Evolutionary conservation across 1,140 invertebrate genomes (phyloP).

Genomic region (Papilio polytes): DNA sequence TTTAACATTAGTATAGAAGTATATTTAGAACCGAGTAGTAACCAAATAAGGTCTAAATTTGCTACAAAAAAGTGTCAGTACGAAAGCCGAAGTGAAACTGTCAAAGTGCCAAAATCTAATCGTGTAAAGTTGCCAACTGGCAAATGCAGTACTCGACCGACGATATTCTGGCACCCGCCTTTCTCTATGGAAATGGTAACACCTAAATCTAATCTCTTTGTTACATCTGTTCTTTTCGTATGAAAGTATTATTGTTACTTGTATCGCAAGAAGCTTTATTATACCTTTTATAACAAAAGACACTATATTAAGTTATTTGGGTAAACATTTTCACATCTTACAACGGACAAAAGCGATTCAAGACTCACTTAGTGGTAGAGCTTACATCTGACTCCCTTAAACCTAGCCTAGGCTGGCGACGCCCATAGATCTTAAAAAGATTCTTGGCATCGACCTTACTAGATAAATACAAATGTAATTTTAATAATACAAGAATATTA

Average conservation of each 20-base stretch:
- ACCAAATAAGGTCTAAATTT: background rate
- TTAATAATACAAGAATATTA: background rate
- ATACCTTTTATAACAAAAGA: no score
- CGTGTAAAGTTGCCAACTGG: constrained; percentile 24
- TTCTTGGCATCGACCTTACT: no score
- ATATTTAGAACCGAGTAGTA: background rate
- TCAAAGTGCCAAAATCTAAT: constrained; percentile 28
- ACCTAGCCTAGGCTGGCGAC: no score
- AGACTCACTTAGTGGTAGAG: no score
- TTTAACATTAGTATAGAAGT: no score
- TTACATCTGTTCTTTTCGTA: constrained; percentile 24
- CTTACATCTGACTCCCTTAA: no score
- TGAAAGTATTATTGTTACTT: background rate
- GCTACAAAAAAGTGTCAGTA: background rate
- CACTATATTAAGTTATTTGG: no score
- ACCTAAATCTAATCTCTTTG: constrained; percentile 29
- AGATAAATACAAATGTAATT: no score
- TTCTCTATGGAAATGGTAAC: constrained; percentile 9
- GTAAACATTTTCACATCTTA: no score
- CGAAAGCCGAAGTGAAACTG: background rate
- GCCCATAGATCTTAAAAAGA: no score
- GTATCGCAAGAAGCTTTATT: no score
- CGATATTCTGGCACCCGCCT: constrained; percentile 13
- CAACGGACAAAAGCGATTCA: no score
- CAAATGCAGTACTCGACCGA: constrained; percentile 17